A percentile compares a stretch with the other conserved stretches of the same genome.
phyloP scores from a whole-genome alignment of 2,113 vertebrate genomes.

The Ahaetulla prasina region DNA sequence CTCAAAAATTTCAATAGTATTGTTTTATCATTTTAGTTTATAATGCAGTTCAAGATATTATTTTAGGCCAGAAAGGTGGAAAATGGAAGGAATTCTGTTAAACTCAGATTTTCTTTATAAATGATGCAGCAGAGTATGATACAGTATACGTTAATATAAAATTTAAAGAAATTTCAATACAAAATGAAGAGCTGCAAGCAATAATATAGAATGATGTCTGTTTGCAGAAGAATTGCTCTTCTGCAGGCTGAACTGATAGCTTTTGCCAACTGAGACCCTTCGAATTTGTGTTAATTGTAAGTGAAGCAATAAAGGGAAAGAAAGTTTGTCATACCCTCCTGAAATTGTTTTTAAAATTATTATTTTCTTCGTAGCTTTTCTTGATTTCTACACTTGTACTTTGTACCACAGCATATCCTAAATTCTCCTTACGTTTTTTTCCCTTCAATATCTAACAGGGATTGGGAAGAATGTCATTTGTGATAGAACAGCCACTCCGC shows the following conservation, averaged over 20 bases:
- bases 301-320: slow-evolving; percentile 10
- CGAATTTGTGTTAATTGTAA: not conserved
- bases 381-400: not conserved
- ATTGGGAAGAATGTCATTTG: slow-evolving; percentile 99
- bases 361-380: not conserved
- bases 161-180: not conserved
- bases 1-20: not conserved
- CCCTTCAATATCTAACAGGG: slow-evolving; percentile 65
- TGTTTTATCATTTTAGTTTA: not conserved
- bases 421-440: not conserved
- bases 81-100: not conserved
- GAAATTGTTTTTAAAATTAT: slow-evolving; percentile 23
- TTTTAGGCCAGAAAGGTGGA: not conserved
- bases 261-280: not conserved
- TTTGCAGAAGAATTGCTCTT: not conserved
- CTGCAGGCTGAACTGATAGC: not conserved
- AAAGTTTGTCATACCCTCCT: not conserved
- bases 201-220: not conserved
- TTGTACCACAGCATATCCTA: not conserved
- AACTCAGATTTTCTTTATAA: slow-evolving; percentile 9
- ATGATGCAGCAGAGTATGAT: not conserved
- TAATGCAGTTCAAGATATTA: not conserved
- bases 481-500: slow-evolving; percentile 90
- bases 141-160: not conserved
- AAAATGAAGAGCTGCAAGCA: not conserved